phyloP scores from a whole-genome alignment of 1,140 invertebrate species.

The Arion vulgaris region DNA sequence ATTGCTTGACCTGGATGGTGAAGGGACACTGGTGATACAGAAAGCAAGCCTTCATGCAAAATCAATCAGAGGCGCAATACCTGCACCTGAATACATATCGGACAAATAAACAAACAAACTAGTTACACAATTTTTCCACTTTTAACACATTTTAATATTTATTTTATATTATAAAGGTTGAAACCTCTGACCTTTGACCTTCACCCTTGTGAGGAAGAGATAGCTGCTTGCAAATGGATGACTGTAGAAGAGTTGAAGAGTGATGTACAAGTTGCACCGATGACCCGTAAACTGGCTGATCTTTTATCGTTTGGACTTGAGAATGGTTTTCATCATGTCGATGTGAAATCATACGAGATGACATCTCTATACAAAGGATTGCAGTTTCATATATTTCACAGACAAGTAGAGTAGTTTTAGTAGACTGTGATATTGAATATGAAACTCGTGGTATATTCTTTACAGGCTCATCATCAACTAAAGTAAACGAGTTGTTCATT shows the following conservation, averaged over 20 bases:
- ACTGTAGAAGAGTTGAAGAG: conserved; percentile 49
- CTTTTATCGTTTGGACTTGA: conserved; percentile 55
- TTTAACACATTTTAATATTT: no score
- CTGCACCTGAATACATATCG: no score
- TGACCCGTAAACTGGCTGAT: conserved; percentile 54
- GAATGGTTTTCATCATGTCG: conserved; percentile 62
- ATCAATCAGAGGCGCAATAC: no score
- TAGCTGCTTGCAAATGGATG: conserved; percentile 87
- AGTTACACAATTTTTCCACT: no score
- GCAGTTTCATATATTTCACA: conserved; percentile 57
- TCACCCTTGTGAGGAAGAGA: conserved; percentile 81
- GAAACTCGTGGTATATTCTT: no score
- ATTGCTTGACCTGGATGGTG: no score
- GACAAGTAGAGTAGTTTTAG: conserved; percentile 40
- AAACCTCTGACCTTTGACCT: conserved; percentile 80
- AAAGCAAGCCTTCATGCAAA: no score
- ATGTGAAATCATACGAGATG: conserved; percentile 54
- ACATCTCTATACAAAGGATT: conserved; percentile 61
- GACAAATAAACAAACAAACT: not conserved
- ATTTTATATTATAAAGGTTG: conserved; percentile 68
- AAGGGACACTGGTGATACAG: no score
- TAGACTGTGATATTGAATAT: no score
- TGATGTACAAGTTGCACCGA: conserved; percentile 45
- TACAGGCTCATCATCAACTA: no score
- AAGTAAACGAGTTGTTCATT: no score